phyloP scores from a whole-genome alignment of 2,113 vertebrate genomes.

The Neopipo cinnamomea region DNA sequence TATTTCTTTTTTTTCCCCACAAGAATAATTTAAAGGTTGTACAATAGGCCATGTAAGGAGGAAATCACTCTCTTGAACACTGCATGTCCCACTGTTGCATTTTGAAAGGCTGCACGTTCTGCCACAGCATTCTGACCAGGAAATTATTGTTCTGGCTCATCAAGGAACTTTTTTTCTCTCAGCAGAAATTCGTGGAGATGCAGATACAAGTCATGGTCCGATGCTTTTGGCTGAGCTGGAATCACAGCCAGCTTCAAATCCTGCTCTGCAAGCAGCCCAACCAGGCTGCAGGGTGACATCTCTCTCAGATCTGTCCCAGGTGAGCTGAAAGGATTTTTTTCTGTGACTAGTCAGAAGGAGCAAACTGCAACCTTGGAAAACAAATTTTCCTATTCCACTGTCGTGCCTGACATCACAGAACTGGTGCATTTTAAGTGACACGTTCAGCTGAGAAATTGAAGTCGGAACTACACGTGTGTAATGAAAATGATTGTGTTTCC shows the following conservation, averaged over 20 bases:
- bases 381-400: neutral
- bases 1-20: neutral
- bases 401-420: neutral
- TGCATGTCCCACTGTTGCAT: neutral
- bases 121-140: neutral
- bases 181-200: constrained; percentile 53
- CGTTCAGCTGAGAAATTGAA: neutral
- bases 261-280: neutral
- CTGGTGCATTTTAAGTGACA: neutral
- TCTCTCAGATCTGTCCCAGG: constrained; percentile 59
- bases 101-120: neutral
- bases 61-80: neutral
- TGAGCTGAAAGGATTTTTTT: constrained; percentile 38
- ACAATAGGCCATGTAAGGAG: neutral
- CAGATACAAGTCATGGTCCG: constrained; percentile 56
- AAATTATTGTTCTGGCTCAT: neutral
- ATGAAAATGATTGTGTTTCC: neutral
- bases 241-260: neutral
- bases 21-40: neutral
- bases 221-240: constrained; percentile 74
- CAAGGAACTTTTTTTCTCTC: neutral
- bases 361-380: neutral
- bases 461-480: neutral
- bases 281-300: neutral
- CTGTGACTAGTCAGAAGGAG: neutral